A percentile compares a stretch with the other conserved stretches of the same genome.
These are phyloP conservation scores for Erpornis zantholeuca DNA, from an alignment of 2,113 vertebrate genomes.

Conservation along the genomic window DNA sequence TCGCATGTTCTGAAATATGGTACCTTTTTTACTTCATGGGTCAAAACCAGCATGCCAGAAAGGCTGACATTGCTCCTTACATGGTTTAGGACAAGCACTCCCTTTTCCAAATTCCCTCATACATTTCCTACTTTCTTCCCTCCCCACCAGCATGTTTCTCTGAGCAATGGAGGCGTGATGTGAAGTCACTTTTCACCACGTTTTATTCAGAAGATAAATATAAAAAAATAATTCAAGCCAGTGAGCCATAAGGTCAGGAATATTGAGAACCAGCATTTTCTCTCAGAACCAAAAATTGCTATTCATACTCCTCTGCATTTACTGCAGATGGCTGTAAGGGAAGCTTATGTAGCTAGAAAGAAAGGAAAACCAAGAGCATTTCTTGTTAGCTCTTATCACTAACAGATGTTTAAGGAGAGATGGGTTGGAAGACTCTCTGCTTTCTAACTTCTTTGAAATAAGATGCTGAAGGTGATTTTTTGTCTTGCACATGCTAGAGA, in stretches of 20 bases:
- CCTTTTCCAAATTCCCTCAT: neutral
- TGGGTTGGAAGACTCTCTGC: neutral
- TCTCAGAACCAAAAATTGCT: neutral
- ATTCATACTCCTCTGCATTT: neutral
- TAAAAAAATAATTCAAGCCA: neutral
- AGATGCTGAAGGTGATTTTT: neutral
- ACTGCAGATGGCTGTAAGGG: neutral
- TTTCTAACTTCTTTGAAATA: neutral
- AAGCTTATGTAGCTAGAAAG: neutral
- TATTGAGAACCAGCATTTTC: neutral
- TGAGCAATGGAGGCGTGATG: neutral
- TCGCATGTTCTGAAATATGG: constrained; percentile 13
- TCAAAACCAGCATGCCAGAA: neutral
- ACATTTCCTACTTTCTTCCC: neutral
- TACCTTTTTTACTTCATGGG: neutral
- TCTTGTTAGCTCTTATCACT: neutral
- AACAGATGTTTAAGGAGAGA: neutral
- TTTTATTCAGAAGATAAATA: neutral
- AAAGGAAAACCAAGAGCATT: neutral
- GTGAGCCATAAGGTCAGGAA: neutral
- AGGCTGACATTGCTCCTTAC: neutral
- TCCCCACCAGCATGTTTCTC: neutral
- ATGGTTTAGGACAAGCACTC: neutral
- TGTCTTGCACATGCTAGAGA: neutral
- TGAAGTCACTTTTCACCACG: neutral